Evolutionary conservation across 2,113 vertebrate genomes (phyloP).

Genomic region (Salvator merianae): DNA sequence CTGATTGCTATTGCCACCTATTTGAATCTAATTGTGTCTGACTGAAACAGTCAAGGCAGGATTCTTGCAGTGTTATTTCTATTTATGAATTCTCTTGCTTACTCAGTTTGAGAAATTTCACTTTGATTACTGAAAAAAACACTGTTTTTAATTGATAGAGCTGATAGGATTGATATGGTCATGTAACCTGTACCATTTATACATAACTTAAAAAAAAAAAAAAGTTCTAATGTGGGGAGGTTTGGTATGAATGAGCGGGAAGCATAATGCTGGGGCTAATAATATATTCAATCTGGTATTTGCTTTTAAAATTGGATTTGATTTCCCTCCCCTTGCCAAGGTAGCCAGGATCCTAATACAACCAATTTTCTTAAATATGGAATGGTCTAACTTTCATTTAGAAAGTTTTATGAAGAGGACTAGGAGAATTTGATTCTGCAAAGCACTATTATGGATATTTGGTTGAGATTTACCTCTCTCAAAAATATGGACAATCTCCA

Average conservation of each 20-base stretch:
- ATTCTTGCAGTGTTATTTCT: slow-evolving; percentile 32
- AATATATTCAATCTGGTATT: slow-evolving; percentile 43
- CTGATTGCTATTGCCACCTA: slow-evolving; percentile 10
- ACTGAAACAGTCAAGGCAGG: neutral
- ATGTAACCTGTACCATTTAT: neutral
- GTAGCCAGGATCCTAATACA: slow-evolving; percentile 26
- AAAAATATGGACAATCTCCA: neutral
- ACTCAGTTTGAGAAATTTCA: neutral
- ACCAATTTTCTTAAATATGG: slow-evolving; percentile 48
- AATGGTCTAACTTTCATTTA: slow-evolving; percentile 36
- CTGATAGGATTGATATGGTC: neutral
- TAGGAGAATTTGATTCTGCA: slow-evolving; percentile 8
- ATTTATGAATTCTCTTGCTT: slow-evolving; percentile 37
- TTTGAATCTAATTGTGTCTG: slow-evolving; percentile 32
- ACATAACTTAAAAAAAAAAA: slow-evolving; percentile 34
- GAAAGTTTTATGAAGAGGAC: slow-evolving; percentile 10
- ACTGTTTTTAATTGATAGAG: slow-evolving; percentile 42
- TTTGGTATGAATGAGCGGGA: slow-evolving; percentile 20
- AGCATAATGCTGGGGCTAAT: slow-evolving; percentile 36
- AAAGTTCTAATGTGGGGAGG: slow-evolving; percentile 1
- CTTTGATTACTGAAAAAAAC: neutral
- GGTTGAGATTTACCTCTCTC: neutral
- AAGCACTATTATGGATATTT: neutral
- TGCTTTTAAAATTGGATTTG: slow-evolving; percentile 53
- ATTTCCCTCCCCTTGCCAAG: slow-evolving; percentile 34